phyloP scores from a whole-genome alignment of 2,113 vertebrate species.

The Mormyrus lacerda region DNA sequence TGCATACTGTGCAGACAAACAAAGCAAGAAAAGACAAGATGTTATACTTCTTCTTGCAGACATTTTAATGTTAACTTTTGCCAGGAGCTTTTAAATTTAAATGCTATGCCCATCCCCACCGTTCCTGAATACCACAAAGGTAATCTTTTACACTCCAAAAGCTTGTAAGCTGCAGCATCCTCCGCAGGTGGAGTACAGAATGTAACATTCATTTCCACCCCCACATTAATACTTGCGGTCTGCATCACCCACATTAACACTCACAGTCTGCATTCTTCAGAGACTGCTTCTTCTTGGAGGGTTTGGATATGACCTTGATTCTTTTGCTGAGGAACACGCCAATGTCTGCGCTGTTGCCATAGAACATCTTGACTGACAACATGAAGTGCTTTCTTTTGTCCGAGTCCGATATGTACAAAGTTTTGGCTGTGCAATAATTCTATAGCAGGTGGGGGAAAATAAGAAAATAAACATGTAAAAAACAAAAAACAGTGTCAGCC shows the following conservation, averaged over 20 bases:
- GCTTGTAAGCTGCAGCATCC: not conserved
- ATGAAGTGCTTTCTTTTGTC: constrained; percentile 99
- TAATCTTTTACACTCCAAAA: not conserved
- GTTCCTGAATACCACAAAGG: not conserved
- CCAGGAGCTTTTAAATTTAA: not conserved
- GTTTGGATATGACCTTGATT: constrained; percentile 99
- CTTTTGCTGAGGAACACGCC: constrained; percentile 98
- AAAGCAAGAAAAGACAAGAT: constrained; percentile 28
- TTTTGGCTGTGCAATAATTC: constrained; percentile 99
- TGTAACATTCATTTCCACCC: not conserved
- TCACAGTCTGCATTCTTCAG: constrained; percentile 97
- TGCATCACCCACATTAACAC: constrained; percentile 47
- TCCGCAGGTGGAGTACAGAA: not conserved
- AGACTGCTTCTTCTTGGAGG: constrained; percentile 99
- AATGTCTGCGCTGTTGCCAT: constrained; percentile 96
- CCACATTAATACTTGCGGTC: not conserved
- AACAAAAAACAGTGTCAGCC: not conserved
- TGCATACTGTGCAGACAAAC: constrained; percentile 77
- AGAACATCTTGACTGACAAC: constrained; percentile 99
- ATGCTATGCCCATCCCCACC: not conserved
- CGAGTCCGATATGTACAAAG: constrained; percentile 98
- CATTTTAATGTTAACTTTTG: not conserved
- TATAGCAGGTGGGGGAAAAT: constrained; percentile 49
- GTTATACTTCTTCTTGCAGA: not conserved
- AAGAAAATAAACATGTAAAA: not conserved